phyloP scores from a whole-genome alignment of 2,888 invertebrate genomes.

The Chrysolina haemoptera region DNA sequence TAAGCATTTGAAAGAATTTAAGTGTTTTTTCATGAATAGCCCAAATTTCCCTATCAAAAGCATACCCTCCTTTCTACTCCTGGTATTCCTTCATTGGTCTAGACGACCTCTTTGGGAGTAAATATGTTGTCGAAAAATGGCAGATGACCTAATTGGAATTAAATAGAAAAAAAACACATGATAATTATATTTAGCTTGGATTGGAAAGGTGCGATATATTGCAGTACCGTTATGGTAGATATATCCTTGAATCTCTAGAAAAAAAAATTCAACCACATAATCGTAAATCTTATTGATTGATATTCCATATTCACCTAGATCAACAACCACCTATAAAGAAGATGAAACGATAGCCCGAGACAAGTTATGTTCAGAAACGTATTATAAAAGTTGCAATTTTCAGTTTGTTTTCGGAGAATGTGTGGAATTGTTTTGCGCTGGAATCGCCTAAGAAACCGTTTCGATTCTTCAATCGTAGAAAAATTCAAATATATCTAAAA shows the following conservation, averaged over 20 bases:
- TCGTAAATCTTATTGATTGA: slow-evolving; percentile 38
- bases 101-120: neutral
- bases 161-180: neutral
- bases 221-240: slow-evolving; percentile 19
- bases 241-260: slow-evolving; percentile 42
- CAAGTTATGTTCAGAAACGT: too few species aligned
- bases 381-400: too few species aligned
- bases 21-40: too few species aligned
- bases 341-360: too few species aligned
- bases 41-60: too few species aligned
- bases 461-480: too few species aligned
- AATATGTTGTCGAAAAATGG: neutral
- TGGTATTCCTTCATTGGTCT: neutral
- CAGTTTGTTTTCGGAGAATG: too few species aligned
- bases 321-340: neutral
- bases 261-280: slow-evolving; percentile 34
- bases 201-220: slow-evolving; percentile 28
- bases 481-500: too few species aligned
- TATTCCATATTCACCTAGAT: slow-evolving; percentile 3
- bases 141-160: neutral
- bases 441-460: too few species aligned
- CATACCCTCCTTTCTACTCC: too few species aligned
- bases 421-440: too few species aligned
- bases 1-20: too few species aligned
- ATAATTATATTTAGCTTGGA: neutral